Conservation (phyloP, 1,140 invertebrate species). For the Heliconius himera region DNA sequence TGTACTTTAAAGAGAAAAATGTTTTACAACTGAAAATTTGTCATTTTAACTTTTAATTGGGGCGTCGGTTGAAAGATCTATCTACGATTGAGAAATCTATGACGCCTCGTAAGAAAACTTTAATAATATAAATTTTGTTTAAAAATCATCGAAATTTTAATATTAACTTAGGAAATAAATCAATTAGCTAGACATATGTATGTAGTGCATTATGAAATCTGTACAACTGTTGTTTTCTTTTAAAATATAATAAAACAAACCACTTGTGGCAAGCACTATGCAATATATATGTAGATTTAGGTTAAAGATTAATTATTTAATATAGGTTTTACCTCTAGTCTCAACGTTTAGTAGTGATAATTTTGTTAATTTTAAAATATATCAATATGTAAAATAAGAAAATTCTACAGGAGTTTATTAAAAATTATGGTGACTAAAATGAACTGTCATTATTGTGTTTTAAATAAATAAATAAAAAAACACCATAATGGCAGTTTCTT, state of each 20-base stretch:
- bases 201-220: conserved; percentile 21
- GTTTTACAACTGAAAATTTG: not conserved
- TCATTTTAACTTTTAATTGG: not conserved
- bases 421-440: conserved; percentile 20
- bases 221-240: conserved; percentile 33
- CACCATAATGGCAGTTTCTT: not conserved
- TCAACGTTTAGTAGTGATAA: conserved; percentile 68
- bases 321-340: conserved; percentile 74
- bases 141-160: conserved; percentile 51
- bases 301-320: conserved; percentile 44
- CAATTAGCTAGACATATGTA: conserved; percentile 21
- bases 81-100: not conserved
- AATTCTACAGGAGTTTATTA: conserved; percentile 34
- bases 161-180: conserved; percentile 36
- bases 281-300: conserved; percentile 49
- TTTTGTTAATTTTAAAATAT: conserved; percentile 58
- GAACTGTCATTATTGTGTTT: not conserved
- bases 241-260: conserved; percentile 40
- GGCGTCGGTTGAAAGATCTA: too few species aligned
- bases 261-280: conserved; percentile 53
- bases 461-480: not conserved
- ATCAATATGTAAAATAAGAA: conserved; percentile 28
- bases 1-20: not conserved
- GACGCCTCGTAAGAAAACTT: not conserved
- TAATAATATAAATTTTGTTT: conserved; percentile 20